Conservation (phyloP, 2,888 invertebrate species). For the Thymelicus acteon region DNA sequence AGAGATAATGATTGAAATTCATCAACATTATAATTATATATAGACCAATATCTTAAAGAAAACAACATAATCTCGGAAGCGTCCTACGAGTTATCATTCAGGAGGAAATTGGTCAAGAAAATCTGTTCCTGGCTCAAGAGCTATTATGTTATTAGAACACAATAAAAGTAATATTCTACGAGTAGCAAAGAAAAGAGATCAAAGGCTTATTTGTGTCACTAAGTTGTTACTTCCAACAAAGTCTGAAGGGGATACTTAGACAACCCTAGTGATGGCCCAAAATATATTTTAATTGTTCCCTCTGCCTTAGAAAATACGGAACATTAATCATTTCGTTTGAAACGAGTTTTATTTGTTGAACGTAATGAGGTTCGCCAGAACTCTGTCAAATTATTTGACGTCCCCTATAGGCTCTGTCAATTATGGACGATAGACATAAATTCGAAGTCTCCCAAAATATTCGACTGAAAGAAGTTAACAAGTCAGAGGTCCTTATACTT, state of each 20-base stretch:
- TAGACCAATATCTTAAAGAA: too few relatives aligned
- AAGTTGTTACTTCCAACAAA: slow-evolving; percentile 2
- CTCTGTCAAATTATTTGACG: too few relatives aligned
- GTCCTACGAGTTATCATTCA: too few relatives aligned
- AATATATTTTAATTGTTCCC: slow-evolving; percentile 14
- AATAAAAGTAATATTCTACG: background rate
- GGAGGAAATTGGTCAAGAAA: background rate
- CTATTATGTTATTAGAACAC: slow-evolving; percentile 1
- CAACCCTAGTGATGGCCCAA: slow-evolving; percentile 3
- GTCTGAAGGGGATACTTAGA: slow-evolving; percentile 6
- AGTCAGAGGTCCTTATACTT: too few relatives aligned
- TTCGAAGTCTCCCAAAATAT: too few relatives aligned
- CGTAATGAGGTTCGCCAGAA: background rate
- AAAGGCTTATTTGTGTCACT: slow-evolving; percentile 4
- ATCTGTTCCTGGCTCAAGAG: background rate
- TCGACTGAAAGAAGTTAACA: too few relatives aligned
- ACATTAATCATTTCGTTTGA: background rate
- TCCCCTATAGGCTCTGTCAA: too few relatives aligned
- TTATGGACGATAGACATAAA: too few relatives aligned
- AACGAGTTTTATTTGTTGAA: slow-evolving; percentile 1
- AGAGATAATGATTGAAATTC: too few relatives aligned
- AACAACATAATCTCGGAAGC: too few relatives aligned
- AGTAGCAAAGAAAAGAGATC: background rate
- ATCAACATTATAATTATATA: too few relatives aligned
- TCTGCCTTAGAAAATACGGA: background rate